Evolutionary conservation across 2,797 vertebrate species (phyloP), one percentile per base, ranked within the genome.

Genomic region (Hoplostethus atlanticus): DNA sequence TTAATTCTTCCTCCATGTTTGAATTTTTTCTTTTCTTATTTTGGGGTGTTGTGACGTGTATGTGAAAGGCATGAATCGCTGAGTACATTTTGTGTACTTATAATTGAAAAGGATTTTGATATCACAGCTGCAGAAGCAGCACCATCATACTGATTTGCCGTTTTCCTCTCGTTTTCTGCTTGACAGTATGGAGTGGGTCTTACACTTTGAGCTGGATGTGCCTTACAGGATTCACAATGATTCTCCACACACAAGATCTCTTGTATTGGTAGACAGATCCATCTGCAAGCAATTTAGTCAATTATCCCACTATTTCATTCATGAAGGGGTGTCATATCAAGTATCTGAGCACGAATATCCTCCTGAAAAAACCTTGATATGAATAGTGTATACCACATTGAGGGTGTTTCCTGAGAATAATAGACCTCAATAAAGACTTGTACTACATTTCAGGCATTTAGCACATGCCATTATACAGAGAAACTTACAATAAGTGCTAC

Each of bases 1-100:
- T 93, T 79, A 85, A 91, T 93, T 92, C 87, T 92, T 91, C 76
- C 80, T 85, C 79, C 87, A 91, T 87, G 84, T 90, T 93, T 87
- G 59, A 80, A 85, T 84, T 76, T 77, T 87, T 70, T 80, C 83
- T 84, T 92, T 91, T 92, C 84, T 84, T 85, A 88, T 79, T 79
- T 91, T 90, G 62, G 77, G 91, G 92, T 94, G 92, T 85, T 86
- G 91, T 94, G 90, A 91, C 87, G 90, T 93, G 85, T 94, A 93
- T 68, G 90, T 94, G 87, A 92, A 91, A 93, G 94, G 94, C 93
- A 94, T 95, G 94, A 93, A 88, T 93, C 84, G 89, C 89, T 89
- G 89, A 90, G 93, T 93, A 92, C 92, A 90, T 91, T 82, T 62
- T 82, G 83, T 91, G 90, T 91, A 91, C 87, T 89, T 85, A 73